These are phyloP conservation scores for Mus spicilegus DNA, from an alignment of 2,113 vertebrate species.

Conservation along the genomic window DNA sequence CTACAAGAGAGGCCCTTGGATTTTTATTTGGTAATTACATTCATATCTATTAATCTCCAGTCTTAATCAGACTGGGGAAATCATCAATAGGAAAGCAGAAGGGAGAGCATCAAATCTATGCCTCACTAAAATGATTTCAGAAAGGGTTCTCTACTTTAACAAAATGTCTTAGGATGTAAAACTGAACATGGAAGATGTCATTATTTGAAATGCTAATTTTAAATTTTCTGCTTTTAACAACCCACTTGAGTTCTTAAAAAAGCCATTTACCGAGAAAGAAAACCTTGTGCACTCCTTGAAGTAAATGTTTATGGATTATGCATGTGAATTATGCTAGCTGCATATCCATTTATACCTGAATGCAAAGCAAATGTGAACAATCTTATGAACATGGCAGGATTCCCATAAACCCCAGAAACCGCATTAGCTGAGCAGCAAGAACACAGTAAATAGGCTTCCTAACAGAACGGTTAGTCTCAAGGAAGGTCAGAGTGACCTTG, in stretches of 20 bases:
- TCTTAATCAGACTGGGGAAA: conserved; percentile 15
- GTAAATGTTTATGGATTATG: conserved; percentile 76
- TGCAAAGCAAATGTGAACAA: conserved; percentile 73
- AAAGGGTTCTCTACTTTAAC: not conserved
- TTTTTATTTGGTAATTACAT: conserved; percentile 47
- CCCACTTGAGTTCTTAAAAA: not conserved
- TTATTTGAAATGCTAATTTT: conserved; percentile 52
- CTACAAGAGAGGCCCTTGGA: not conserved
- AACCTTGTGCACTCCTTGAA: conserved; percentile 35
- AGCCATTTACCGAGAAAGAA: conserved; percentile 42
- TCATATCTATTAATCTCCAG: conserved; percentile 47
- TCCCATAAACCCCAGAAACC: not conserved
- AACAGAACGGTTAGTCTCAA: conserved; percentile 35
- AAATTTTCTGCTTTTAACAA: conserved; percentile 28
- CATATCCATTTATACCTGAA: conserved; percentile 70
- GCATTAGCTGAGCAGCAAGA: conserved; percentile 23
- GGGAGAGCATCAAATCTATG: conserved; percentile 41
- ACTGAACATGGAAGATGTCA: conserved; percentile 19
- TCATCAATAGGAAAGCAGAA: conserved; percentile 53
- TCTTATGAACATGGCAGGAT: conserved; percentile 61
- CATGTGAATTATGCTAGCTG: conserved; percentile 77
- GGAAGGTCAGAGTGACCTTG: conserved; percentile 82
- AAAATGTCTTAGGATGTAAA: conserved; percentile 36
- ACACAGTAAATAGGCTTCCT: conserved; percentile 64
- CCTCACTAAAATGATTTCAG: not conserved